Conservation (phyloP, 2,888 invertebrate species). For the Cataglyphis altisquamis region DNA sequence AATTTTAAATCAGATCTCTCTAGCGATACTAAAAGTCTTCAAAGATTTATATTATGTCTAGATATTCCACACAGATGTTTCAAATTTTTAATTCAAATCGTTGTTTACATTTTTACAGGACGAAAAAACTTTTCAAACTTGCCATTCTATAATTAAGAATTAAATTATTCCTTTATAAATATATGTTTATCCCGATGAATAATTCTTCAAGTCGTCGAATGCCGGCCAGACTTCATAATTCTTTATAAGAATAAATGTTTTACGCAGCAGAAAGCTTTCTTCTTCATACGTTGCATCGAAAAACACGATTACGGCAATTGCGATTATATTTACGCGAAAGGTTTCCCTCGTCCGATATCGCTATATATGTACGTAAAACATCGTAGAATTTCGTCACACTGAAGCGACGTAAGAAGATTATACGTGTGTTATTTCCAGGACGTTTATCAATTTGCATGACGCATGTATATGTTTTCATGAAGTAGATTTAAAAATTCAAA, state of each 20-base stretch:
- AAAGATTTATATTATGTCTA: background rate
- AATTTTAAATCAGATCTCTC: background rate
- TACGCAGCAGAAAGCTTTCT: background rate
- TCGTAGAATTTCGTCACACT: slow-evolving; percentile 17
- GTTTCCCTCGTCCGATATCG: background rate
- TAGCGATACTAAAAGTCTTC: background rate
- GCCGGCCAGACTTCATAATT: background rate
- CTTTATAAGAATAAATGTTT: background rate
- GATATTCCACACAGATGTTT: background rate
- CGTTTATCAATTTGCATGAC: slow-evolving; percentile 60
- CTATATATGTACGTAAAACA: background rate
- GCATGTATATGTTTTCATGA: background rate
- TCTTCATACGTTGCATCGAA: background rate
- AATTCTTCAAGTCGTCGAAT: background rate
- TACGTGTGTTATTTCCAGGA: slow-evolving; percentile 31
- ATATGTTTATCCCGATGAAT: background rate
- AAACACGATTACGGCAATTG: background rate
- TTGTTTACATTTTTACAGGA: background rate
- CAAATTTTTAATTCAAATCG: background rate
- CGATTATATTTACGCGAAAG: background rate
- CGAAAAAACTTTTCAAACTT: background rate
- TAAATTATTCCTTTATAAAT: background rate
- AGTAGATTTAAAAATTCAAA: background rate
- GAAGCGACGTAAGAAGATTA: background rate
- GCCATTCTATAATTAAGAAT: background rate